Percentiles rank a stretch among this genome's conserved stretches.
Evolutionary conservation across 2,113 vertebrate genomes (phyloP).

Genomic region (Lota lota): DNA sequence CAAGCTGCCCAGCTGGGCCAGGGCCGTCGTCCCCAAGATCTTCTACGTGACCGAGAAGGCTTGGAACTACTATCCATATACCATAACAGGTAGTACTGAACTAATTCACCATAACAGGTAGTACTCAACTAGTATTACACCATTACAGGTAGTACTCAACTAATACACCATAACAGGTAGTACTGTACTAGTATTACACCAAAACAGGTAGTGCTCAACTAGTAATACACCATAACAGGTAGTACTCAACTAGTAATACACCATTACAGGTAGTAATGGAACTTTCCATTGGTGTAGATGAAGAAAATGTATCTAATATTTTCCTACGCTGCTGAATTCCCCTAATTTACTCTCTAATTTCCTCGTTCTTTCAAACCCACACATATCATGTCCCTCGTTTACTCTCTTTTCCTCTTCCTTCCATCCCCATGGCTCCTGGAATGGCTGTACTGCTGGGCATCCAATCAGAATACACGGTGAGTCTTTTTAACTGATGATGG

Average conservation of each 20-base stretch:
- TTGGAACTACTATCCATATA: conserved; percentile 95
- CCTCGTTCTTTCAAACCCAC: background rate
- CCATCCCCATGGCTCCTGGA: conserved; percentile 14
- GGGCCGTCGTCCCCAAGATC: conserved; percentile 92
- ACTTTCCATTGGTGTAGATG: too few relatives aligned
- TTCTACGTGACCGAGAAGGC: conserved; percentile 96
- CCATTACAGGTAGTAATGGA: conserved; percentile 52
- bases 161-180: too few relatives aligned
- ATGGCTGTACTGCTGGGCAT: conserved; percentile 31
- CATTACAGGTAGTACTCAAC: too few relatives aligned
- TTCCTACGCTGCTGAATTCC: conserved; percentile 27
- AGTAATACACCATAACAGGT: conserved; percentile 36
- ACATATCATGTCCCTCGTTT: background rate
- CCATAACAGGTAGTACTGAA: conserved; percentile 57
- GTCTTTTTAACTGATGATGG: conserved; percentile 22
- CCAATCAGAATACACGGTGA: conserved; percentile 67
- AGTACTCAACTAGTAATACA: conserved; percentile 57
- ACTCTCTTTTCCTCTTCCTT: conserved; percentile 2
- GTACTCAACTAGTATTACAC: too few relatives aligned
- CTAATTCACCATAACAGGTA: too few relatives aligned
- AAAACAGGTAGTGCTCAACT: conserved; percentile 41
- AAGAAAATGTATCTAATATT: background rate
- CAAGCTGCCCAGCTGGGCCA: conserved; percentile 92
- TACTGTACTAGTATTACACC: too few relatives aligned
- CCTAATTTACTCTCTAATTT: conserved; percentile 6